These are phyloP conservation scores for Harpagus bidentatus DNA, from an alignment of 2,113 vertebrate species.

Conservation along the genomic window DNA sequence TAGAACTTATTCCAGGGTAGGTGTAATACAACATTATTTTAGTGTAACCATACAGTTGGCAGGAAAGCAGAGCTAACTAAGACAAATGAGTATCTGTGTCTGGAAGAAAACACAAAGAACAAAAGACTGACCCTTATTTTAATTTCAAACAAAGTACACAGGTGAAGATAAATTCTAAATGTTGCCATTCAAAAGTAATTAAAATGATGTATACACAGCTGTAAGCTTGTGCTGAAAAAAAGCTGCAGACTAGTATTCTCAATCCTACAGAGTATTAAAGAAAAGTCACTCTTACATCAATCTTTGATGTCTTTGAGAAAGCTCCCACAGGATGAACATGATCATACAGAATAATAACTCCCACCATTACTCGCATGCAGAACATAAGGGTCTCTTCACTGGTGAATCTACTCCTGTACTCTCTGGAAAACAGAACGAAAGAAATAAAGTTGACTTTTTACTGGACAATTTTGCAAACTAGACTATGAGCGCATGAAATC, in stretches of 20 bases:
- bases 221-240: neutral
- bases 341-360: constrained; percentile 97
- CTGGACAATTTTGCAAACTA: neutral
- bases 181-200: neutral
- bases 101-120: neutral
- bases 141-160: neutral
- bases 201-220: neutral
- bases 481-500: neutral
- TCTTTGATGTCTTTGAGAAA: constrained; percentile 98
- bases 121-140: neutral
- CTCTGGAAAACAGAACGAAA: constrained; percentile 73
- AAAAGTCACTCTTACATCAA: constrained; percentile 83
- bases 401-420: constrained; percentile 93
- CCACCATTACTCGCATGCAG: constrained; percentile 98
- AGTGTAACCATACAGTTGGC: neutral
- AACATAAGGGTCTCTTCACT: constrained; percentile 95
- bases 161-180: neutral
- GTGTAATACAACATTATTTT: neutral
- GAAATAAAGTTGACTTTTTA: neutral
- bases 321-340: constrained; percentile 97
- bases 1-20: neutral
- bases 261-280: neutral
- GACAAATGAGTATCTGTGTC: neutral
- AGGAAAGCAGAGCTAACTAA: neutral
- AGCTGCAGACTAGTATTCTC: neutral